Base-by-base conservation (phyloP, 2,113 vertebrate species). In the Smithornis capensis region DNA sequence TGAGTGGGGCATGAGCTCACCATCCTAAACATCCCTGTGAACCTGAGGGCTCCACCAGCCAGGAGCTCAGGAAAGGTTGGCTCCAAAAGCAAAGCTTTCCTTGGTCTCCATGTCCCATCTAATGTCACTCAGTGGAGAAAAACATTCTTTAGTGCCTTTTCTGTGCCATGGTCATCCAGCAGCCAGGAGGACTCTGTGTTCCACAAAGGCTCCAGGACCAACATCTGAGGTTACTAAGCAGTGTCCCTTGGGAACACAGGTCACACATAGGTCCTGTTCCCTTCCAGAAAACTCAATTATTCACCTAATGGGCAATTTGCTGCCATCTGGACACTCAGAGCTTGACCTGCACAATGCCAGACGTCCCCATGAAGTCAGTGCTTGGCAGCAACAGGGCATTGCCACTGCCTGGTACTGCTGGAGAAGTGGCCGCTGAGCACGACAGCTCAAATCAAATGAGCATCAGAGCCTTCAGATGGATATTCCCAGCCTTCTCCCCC, bases 241-340 rank as follows among this genome's bases (percentile, higher is more conserved):
- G 60, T 15, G 12, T 71, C 89, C 90, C 83, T 63, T 59, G 89
- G 86, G 89, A 95, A 31, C 79, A 59, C 33, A 74, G 89, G 64
- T 86, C 83, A 93, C 40, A 35, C 56, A 52, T 73, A n/a, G 60
- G 83, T 68, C 60, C 80, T 78, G 75, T 81, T 93, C 88, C 80
- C 63, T 90, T 94, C 91, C 92, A 90, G 92, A 90, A 92, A 93
- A 83, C 75, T 47, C 68, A 81, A 63, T 97, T 90, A 86, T 93
- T 90, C 68, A 62, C 76, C 86, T 95, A 81, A 94, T 93, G 76
- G 64, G 76, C 60, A 92, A 97, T 94, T 93, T 92, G 56, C 90
- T 95, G 90, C 94, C 92, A 93, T 94, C 92, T 94, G 94, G 83
- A 83, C 76, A 37, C 27, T 5, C 38, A 92, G 86, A 89, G 76